phyloP scores from a whole-genome alignment of 30 jellyfish, hydroid and myxozoan genomes.

The Aurelia aurita complex sp. Pacific region DNA sequence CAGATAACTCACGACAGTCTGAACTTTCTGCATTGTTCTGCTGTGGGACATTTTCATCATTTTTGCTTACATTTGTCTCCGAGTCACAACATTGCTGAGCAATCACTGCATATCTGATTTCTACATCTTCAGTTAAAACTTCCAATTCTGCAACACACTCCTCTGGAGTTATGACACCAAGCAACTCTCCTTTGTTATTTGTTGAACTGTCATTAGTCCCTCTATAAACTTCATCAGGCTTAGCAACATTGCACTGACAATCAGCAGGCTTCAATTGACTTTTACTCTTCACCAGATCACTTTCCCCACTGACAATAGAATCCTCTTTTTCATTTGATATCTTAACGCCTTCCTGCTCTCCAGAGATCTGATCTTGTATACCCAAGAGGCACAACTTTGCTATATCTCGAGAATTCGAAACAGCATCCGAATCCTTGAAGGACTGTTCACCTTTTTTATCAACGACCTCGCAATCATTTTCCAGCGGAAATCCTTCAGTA shows the following conservation, averaged over 20 bases:
- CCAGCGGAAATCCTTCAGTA: too few species aligned
- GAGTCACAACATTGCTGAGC: not conserved
- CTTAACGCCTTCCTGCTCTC: too few species aligned
- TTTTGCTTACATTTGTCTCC: not conserved
- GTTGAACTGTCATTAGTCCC: not conserved
- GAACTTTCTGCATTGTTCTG: too few species aligned
- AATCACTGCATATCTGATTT: conserved; percentile 12
- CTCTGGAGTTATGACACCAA: too few species aligned
- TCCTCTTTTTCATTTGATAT: not conserved
- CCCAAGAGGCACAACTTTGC: too few species aligned
- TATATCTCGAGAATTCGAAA: too few species aligned
- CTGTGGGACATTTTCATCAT: too few species aligned
- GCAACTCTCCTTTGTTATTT: not conserved
- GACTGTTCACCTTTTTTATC: too few species aligned
- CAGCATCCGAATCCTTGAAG: too few species aligned
- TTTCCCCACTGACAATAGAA: not conserved
- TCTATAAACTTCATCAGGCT: not conserved
- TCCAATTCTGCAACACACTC: conserved; percentile 3
- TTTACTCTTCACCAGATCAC: not conserved
- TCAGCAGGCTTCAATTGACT: not conserved
- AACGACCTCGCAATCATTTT: too few species aligned
- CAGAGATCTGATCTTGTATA: too few species aligned
- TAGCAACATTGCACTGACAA: not conserved
- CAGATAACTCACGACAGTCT: too few species aligned
- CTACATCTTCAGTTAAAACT: not conserved